Evolutionary conservation across 2,797 vertebrate genomes (phyloP).

Genomic region (Tarsius wallacei): DNA sequence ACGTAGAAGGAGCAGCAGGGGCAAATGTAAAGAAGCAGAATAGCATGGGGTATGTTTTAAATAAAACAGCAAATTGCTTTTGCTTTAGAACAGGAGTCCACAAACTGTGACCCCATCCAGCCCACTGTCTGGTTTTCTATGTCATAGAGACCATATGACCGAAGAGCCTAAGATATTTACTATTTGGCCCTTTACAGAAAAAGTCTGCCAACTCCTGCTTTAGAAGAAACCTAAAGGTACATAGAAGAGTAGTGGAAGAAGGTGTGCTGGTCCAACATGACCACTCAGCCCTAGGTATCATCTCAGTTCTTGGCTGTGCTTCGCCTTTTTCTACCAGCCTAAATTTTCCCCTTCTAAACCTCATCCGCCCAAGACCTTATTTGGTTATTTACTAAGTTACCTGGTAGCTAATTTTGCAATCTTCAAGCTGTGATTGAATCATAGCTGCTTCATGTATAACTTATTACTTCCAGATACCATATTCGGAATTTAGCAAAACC

Average conservation of each 20-base stretch:
- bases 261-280: background rate
- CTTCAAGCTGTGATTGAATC: background rate
- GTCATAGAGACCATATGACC: background rate
- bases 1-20: background rate
- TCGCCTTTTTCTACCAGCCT: background rate
- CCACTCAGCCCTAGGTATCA: background rate
- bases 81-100: background rate
- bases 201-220: background rate
- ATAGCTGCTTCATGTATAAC: constrained; percentile 21
- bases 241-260: background rate
- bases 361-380: background rate
- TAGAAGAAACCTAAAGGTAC: background rate
- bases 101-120: background rate
- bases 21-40: background rate
- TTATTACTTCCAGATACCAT: background rate
- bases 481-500: constrained; percentile 20
- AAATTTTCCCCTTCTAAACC: background rate
- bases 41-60: background rate
- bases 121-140: background rate
- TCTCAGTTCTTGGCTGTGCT: background rate
- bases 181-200: background rate
- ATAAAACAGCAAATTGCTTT: constrained; percentile 21
- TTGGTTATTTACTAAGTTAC: constrained; percentile 53
- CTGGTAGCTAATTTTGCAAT: constrained; percentile 34
- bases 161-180: background rate